Evolutionary conservation across 2,113 vertebrate species (phyloP), one percentile per base, ranked within the genome.

Genomic region (Trichomycterus rosablanca): DNA sequence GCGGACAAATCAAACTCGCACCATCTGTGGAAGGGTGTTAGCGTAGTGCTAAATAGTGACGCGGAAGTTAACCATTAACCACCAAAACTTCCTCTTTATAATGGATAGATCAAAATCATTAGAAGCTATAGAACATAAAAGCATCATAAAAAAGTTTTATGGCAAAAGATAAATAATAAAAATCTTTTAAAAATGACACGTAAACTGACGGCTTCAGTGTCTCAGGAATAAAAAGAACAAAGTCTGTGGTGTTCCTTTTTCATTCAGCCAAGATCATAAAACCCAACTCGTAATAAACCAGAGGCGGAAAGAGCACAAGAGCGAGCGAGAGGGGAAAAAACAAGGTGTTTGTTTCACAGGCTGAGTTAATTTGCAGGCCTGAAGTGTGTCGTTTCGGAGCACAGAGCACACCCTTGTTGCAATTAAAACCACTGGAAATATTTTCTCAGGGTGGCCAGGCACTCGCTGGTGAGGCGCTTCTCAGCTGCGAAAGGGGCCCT

Each of bases 401-500:
- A 70, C 73, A 70, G 37, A 63, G 67, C 53, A 34, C 50, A 44
- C 61, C 71, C 70, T 68, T 75, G 73, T 73, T 67, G 64, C 64
- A 68, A 74, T 70, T 66, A 72, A 65, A 70, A 59, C 60, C 45
- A 34, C 48, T 73, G 66, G 66, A 72, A 74, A 68, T 70, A 61
- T 63, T 71, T 67, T 73, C 69, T 72, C 69, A 75, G 69, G 73
- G 73, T 66, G 70, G 66, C 66, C 62, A 4, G 59, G 50, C 54
- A 10, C 22, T 48, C n/a, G n/a, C n/a, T 28, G 14, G 42, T 44
- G 30, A 57, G 55, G 53, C 23, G 53, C 34, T 61, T 54, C 74
- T 72, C 59, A 58, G 60, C 63, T 67, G 40, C 43, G n/a, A 50
- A 39, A 70, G 72, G 59, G 67, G 63, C 72, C 59, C 65, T 53